phyloP scores from a whole-genome alignment of 2,113 vertebrate species.

The Mirza zaza region DNA sequence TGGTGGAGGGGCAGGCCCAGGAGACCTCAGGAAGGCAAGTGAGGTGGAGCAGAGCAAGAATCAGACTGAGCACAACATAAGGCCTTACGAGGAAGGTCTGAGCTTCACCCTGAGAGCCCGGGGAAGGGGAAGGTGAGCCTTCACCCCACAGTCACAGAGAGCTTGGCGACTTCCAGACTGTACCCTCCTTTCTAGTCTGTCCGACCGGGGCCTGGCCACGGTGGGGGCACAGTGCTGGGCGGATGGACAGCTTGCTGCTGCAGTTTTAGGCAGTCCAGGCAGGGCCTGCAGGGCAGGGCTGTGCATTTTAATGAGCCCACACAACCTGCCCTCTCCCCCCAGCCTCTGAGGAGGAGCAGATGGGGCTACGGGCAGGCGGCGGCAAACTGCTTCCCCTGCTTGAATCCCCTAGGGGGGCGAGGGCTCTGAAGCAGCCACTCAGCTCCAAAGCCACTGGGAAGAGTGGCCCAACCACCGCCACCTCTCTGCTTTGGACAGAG shows the following conservation, averaged over 20 bases:
- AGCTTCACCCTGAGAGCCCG: background rate
- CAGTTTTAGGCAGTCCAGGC: background rate
- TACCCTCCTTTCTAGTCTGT: background rate
- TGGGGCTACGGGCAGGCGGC: background rate
- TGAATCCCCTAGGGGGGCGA: background rate
- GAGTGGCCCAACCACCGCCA: background rate
- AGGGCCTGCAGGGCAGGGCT: background rate
- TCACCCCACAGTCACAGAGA: background rate
- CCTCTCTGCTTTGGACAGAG: background rate
- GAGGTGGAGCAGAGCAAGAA: background rate
- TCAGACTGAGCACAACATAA: rapidly evolving
- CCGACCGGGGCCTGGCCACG: rapidly evolving
- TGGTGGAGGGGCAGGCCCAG: background rate
- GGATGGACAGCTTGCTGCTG: background rate
- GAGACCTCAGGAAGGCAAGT: background rate
- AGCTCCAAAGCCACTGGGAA: background rate
- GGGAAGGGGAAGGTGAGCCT: background rate
- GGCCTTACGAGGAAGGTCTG: background rate
- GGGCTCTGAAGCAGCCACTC: background rate
- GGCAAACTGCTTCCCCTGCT: background rate
- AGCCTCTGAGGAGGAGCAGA: background rate
- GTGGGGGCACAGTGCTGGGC: background rate
- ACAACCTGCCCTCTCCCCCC: background rate
- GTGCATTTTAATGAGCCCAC: background rate
- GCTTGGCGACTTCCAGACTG: background rate